phyloP scores from a whole-genome alignment of 64 coral and sea anemone species.

The Pocillopora damicornis region DNA sequence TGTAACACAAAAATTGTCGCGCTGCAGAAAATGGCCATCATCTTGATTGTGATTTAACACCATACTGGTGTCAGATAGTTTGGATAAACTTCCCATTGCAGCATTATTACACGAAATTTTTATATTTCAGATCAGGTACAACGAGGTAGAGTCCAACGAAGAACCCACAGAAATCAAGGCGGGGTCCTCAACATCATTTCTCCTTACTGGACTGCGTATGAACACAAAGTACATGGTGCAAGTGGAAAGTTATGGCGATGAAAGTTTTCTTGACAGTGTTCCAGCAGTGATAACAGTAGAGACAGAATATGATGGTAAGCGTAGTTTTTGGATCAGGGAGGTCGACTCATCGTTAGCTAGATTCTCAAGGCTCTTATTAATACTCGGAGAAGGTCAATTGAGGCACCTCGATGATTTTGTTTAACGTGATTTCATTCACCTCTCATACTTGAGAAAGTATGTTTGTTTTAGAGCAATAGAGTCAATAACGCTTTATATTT shows the following conservation, averaged over 20 bases:
- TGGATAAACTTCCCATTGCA: neutral
- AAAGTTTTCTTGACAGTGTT: slow-evolving; percentile 35
- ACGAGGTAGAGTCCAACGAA: slow-evolving; percentile 2
- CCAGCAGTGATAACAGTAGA: slow-evolving; percentile 34
- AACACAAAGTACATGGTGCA: slow-evolving; percentile 46
- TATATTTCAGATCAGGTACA: slow-evolving; percentile 57
- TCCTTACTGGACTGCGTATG: slow-evolving; percentile 47
- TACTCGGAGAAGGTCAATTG: too few relatives aligned
- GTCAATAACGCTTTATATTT: too few relatives aligned
- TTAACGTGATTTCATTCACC: too few relatives aligned
- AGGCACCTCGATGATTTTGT: too few relatives aligned
- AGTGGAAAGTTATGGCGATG: slow-evolving; percentile 56
- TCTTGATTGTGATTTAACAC: too few relatives aligned
- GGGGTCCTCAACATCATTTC: slow-evolving; percentile 45
- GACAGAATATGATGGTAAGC: slow-evolving; percentile 65
- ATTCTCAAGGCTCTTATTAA: too few relatives aligned
- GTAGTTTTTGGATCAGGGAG: neutral
- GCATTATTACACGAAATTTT: neutral
- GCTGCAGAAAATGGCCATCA: too few relatives aligned
- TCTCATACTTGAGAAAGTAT: too few relatives aligned
- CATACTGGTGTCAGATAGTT: too few relatives aligned
- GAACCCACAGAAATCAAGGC: slow-evolving; percentile 4
- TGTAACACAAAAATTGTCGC: too few relatives aligned
- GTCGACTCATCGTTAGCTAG: too few relatives aligned
- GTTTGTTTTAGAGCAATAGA: too few relatives aligned